Base-by-base conservation (phyloP, 1,140 invertebrate genomes). In the Pentalonia nigronervosa region DNA sequence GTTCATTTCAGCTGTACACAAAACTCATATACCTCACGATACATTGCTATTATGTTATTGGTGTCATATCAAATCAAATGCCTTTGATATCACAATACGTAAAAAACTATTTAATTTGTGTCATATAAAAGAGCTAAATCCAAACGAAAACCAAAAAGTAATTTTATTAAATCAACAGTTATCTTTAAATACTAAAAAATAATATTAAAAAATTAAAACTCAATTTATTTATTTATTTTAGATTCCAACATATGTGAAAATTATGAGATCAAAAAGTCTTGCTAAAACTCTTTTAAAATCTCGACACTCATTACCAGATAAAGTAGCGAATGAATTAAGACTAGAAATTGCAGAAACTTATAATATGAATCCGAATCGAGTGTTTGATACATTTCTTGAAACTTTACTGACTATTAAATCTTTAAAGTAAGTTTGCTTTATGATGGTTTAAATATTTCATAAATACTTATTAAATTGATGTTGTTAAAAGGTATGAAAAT, bases 11-110 rank as follows among this genome's bases (percentile, higher is more conserved):
- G 96, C 96, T 94, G 96, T 97, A 83, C 97, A 98, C 96, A 98
- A 98, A 95, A 96, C 97, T 17, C 98, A 98, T 95, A 96, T 97
- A 48, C 98, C 97, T 1, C 98, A 98, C 95, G 98, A 98, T 95
- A 96, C 98, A 36, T 95, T 98, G 36, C 95, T 98, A 93, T 95
- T 98, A 47, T 98, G 98, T 95, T 96, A 96, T 87, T 56, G 94
- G 0, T 98, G 98, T 95, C 98, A 98, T 95, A 96, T 97, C 94
- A 94, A 95, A 25, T 98, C 97, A 95, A 97, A 97, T 95, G 96
- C 96, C 50, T 95, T 96, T 60, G 98, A 98, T 95, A 95, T 96
- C 84, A 94, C 95, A 14, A 94, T 98, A 86, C 96, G 97, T 93
- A 95, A 95, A 94, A 95, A 96, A 93, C 95, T 98, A 21, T 93